phyloP scores from a whole-genome alignment of 2,113 vertebrate species.

The Globicephala melas region DNA sequence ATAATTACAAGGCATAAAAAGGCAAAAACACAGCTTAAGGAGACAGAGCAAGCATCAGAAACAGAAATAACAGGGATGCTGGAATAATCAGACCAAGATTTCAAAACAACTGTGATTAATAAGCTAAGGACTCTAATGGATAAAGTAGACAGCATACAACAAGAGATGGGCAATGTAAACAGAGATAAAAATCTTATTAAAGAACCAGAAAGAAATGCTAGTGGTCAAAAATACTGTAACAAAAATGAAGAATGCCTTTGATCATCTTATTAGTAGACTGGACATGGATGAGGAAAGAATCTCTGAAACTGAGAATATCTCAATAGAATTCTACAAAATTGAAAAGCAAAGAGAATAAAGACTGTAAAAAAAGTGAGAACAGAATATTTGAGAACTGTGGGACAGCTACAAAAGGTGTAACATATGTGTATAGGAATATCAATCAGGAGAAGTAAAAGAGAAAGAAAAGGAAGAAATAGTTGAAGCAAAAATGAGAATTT shows the following conservation, averaged over 20 bases:
- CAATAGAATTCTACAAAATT: background rate
- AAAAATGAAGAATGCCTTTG: background rate
- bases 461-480: too few relatives aligned
- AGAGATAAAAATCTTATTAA: background rate
- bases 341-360: background rate
- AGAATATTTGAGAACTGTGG: background rate
- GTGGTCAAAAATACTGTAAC: background rate
- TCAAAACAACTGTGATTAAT: background rate
- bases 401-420: background rate
- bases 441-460: background rate
- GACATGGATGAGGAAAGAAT: background rate
- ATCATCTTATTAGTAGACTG: background rate
- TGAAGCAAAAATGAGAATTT: background rate
- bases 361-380: background rate
- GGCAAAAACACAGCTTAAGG: background rate
- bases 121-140: background rate
- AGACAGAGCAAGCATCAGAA: background rate
- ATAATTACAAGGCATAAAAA: background rate
- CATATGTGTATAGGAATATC: background rate
- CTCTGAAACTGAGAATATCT: background rate
- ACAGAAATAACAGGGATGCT: background rate
- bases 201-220: background rate
- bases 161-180: background rate
- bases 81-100: background rate
- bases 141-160: background rate